Evolutionary conservation across 2,888 invertebrate species (phyloP), one percentile per base, ranked within the genome.

Genomic region (Itoplectis maculator): DNA sequence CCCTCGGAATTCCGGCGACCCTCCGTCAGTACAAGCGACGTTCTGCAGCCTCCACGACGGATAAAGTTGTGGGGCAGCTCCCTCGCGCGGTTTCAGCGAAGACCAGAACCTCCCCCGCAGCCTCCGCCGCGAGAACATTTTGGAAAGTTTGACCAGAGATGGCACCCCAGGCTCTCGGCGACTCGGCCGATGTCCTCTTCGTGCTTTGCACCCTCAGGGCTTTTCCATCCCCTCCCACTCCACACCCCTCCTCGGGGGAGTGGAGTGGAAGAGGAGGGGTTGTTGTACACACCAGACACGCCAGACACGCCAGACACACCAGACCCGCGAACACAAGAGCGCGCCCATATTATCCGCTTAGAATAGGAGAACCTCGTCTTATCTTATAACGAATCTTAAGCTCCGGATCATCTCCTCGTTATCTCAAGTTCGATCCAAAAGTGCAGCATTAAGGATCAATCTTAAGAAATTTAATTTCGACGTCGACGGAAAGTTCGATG

Each of bases 11-110:
- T 72, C 20, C 18, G 37, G 35, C 29, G 29, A 82, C 63, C 81
- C 68, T 47, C 81, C 3, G 79, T 15, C 35, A 79, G 65, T 68
- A 77, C 49, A 54, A 29, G 47, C 45, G 40, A 59, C n/a, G 18
- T 63, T n/a, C 79, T 79, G 81, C 63, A 74, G 37, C 35, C 47
- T 47, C 56, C 4, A 49, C 51, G 20, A 73, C 18, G 49, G 78
- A 68, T 74, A 73, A n/a, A 61, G 72, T 37, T 5, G 54, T 49
- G 54, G n/a, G 49, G 51, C 59, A 66, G 81, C 78, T 61, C 78
- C 40, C 73, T 72, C 23, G 81, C 73, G 73, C 29, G 45, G 68
- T 35, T 79, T 54, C 69, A 61, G 61, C 11, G 9, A n/a, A 20
- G 63, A 35, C 79, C 23, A 40, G 68, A 69, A 40, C 18, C 23